Base-by-base conservation (phyloP, 2,113 vertebrate genomes). In the Semnopithecus entellus region DNA sequence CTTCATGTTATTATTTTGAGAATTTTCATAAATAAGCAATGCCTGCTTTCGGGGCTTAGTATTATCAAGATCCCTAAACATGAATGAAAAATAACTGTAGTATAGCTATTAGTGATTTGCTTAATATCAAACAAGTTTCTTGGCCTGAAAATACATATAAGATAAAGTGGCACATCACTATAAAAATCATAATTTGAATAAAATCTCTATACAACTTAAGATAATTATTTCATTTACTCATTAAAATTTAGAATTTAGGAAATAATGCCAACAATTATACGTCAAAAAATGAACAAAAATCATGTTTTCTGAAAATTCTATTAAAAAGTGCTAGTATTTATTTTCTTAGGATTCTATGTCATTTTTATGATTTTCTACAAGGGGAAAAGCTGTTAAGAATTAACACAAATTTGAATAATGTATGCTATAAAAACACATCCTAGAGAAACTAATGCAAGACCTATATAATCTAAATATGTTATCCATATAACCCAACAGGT, bases 21-120 rank as follows among this genome's bases (percentile, higher is more conserved):
- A 95, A 87, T 87, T n/a, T 84, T 91, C 10, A 91, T 94, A 82
- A 43, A n/a, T 88, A 90, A 6, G 8, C 48, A 85, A 75, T 12
- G 17, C 27, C 23, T 83, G 30, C 18, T 22, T 45, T 93, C 30
- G 16, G 8, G 20, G 3, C 1, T 83, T 86, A 43, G 50, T 95
- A n/a, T 89, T 64, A 57, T 43, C 48, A 92, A 79, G 13, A 89
- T 61, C 4, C 13, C 9, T 94, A 91, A 79, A 70, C 1, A 40
- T 25, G 32, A 92, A 86, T 48, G n/a, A 75, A 72, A 40, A 80
- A 32, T 88, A 87, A 70, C 4, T 78, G 14, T 59, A 1, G 5
- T 57, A 68, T n/a, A 89, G 5, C 2, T 86, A 17, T 38, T 43
- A 3, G 4, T n/a, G 92, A 88, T 72, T 80, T 40, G 25, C 14